Evolutionary conservation across 1,140 invertebrate species (phyloP).

Genomic region (Psix sp.): DNA sequence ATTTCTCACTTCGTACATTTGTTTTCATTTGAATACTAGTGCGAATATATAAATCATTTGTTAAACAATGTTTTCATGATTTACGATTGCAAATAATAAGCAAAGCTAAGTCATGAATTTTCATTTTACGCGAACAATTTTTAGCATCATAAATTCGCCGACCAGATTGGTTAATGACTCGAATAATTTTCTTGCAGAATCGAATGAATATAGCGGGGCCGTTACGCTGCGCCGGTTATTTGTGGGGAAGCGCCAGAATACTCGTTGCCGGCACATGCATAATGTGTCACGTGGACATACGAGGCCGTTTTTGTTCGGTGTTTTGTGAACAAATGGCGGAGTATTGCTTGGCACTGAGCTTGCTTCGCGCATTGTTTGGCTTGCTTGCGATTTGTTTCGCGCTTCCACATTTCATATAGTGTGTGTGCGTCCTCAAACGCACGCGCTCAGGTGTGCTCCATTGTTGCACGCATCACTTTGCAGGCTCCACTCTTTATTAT

Average conservation of each 20-base stretch:
- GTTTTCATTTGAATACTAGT: too few species aligned
- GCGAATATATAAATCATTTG: too few species aligned
- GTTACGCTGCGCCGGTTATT: constrained; percentile 4
- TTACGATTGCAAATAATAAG: too few species aligned
- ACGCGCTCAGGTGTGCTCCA: constrained; percentile 69
- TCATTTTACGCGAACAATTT: too few species aligned
- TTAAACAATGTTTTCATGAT: too few species aligned
- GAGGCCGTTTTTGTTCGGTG: constrained; percentile 70
- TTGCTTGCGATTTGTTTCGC: constrained; percentile 59
- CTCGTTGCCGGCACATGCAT: constrained; percentile 41
- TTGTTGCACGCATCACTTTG: constrained; percentile 70
- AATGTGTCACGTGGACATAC: constrained; percentile 63
- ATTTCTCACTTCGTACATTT: too few species aligned
- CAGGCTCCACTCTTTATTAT: constrained; percentile 18
- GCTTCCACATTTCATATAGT: constrained; percentile 68
- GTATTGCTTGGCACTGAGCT: constrained; percentile 65
- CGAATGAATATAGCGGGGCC: neutral
- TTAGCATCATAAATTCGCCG: constrained; percentile 15
- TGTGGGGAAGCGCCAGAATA: constrained; percentile 29
- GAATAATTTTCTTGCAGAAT: constrained; percentile 28
- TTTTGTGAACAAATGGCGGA: constrained; percentile 76
- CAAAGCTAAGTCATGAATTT: too few species aligned
- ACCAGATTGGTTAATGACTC: constrained; percentile 10
- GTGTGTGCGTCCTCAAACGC: constrained; percentile 36
- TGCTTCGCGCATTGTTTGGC: constrained; percentile 71